Evolutionary conservation across 2,888 invertebrate species (phyloP).

Genomic region (Malthinus flaveolus): DNA sequence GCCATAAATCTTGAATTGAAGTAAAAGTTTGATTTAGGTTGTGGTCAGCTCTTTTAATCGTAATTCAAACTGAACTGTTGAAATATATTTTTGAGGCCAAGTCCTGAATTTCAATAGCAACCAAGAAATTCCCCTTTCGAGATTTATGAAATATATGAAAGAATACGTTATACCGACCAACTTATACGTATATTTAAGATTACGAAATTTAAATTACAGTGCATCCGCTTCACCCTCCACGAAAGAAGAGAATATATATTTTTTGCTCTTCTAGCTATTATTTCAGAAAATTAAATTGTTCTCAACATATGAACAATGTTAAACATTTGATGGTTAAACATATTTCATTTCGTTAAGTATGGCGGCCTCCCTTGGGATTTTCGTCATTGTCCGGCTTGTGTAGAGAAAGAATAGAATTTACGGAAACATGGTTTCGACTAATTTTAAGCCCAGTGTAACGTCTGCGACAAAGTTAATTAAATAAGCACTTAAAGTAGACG

Average conservation of each 20-base stretch:
- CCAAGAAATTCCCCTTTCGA: no score
- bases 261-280: no score
- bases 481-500: conserved; percentile 13
- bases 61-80: neutral
- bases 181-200: no score
- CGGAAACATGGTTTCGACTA: conserved; percentile 14
- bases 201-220: no score
- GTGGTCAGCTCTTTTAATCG: conserved; percentile 1
- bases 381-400: neutral
- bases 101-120: neutral
- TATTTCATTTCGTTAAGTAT: conserved; percentile 3
- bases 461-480: conserved; percentile 22
- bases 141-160: no score
- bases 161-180: no score
- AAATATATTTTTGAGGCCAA: conserved; percentile 1
- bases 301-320: neutral
- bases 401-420: neutral
- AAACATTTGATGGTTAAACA: neutral
- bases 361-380: neutral
- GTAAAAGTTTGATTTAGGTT: neutral
- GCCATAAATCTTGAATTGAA: no score
- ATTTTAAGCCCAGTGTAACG: conserved; percentile 21
- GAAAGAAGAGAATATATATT: no score
- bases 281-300: no score
- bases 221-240: no score